A percentile compares a stretch with the other conserved stretches of the same genome.
Evolutionary conservation across 1,140 invertebrate species (phyloP).

Genomic region (Heliconius melpomene): DNA sequence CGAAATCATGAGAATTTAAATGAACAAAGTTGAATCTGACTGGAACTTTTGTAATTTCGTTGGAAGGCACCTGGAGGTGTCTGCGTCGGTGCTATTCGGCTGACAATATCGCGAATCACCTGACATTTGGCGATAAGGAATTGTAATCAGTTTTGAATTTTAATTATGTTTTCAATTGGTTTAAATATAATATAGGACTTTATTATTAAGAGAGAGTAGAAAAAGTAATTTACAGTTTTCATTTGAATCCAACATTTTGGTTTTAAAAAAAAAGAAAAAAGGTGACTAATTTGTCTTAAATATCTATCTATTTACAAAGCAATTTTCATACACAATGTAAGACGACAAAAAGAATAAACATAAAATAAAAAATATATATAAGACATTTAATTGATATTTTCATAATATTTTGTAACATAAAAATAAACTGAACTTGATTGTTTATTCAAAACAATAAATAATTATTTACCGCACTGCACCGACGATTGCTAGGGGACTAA

Average conservation of each 20-base stretch:
- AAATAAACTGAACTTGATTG: background rate
- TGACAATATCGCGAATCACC: slow-evolving; percentile 53
- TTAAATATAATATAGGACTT: too few species aligned
- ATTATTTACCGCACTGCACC: slow-evolving; percentile 25
- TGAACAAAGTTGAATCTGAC: slow-evolving; percentile 37
- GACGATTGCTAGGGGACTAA: slow-evolving; percentile 40
- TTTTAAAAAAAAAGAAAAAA: too few species aligned
- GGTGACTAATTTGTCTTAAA: too few species aligned
- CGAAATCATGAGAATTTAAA: slow-evolving; percentile 6
- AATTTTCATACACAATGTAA: too few species aligned
- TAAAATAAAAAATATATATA: too few species aligned
- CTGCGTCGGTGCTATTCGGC: slow-evolving; percentile 56
- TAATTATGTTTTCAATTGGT: background rate
- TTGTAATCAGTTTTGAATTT: slow-evolving; percentile 10
- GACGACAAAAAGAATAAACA: too few species aligned
- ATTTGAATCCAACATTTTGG: background rate
- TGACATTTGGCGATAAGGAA: slow-evolving; percentile 21
- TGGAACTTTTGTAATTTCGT: slow-evolving; percentile 78
- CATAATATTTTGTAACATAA: background rate
- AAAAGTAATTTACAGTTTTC: background rate
- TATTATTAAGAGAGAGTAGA: background rate
- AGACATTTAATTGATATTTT: too few species aligned
- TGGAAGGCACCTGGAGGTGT: slow-evolving; percentile 67
- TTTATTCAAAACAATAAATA: slow-evolving; percentile 9
- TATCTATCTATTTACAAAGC: too few species aligned